Conservation (phyloP, 92 coral and sea anemone genomes). For the Epizoanthus stellaris region DNA sequence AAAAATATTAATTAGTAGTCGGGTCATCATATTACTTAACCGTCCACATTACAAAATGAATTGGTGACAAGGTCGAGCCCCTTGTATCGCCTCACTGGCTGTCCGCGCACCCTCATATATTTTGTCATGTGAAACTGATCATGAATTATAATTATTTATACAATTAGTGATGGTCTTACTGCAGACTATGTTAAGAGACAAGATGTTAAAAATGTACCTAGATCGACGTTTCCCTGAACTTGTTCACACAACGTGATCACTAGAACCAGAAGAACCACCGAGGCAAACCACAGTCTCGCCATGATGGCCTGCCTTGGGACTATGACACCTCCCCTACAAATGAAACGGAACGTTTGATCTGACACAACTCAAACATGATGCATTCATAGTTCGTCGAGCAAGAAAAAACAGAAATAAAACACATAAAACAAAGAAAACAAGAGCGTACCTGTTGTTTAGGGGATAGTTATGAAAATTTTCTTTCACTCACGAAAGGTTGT, state of each 20-base stretch:
- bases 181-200: not conserved
- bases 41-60: too few relatives aligned
- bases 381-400: not conserved
- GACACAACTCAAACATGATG: not conserved
- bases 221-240: constrained; percentile 27
- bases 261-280: not conserved
- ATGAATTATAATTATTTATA: too few relatives aligned
- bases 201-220: constrained; percentile 3
- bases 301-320: constrained; percentile 19
- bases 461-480: constrained; percentile 32
- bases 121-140: too few relatives aligned
- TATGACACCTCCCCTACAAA: not conserved
- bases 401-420: constrained; percentile 18
- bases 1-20: too few relatives aligned
- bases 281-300: constrained; percentile 30
- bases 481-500: constrained; percentile 16
- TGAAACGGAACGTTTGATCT: not conserved
- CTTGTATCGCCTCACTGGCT: too few relatives aligned
- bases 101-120: too few relatives aligned
- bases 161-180: too few relatives aligned
- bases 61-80: too few relatives aligned
- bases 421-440: constrained; percentile 5
- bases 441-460: constrained; percentile 39
- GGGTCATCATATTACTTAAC: too few relatives aligned
- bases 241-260: constrained; percentile 14